Percentiles rank a stretch among this genome's conserved stretches.
Conservation (phyloP, 2,113 vertebrate species). For the Carlito syrichta region DNA sequence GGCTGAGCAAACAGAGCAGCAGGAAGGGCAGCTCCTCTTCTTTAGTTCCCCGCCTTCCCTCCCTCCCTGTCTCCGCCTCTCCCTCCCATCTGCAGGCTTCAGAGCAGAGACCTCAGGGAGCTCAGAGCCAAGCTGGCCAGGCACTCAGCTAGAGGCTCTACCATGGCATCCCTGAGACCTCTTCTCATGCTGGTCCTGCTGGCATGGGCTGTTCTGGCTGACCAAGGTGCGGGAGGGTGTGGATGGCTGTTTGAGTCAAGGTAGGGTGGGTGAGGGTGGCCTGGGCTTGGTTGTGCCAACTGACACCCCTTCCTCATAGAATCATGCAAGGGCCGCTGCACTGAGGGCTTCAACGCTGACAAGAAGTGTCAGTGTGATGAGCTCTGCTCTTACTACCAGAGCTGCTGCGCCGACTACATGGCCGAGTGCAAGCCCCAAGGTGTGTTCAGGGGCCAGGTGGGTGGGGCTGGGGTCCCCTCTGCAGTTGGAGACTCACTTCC, state of each 20-base stretch:
- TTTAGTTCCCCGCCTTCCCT: neutral
- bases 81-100: neutral
- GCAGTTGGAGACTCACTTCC: constrained; percentile 1
- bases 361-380: constrained; percentile 94
- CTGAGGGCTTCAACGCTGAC: constrained; percentile 83
- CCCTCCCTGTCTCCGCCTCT: neutral
- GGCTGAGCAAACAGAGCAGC: constrained; percentile 54
- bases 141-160: neutral
- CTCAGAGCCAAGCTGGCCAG: neutral
- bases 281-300: neutral
- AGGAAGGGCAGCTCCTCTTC: constrained; percentile 8
- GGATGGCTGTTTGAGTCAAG: neutral
- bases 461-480: neutral
- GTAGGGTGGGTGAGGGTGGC: neutral
- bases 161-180: constrained; percentile 33
- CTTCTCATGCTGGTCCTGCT: constrained; percentile 59
- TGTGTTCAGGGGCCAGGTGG: constrained; percentile 79
- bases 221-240: constrained; percentile 60
- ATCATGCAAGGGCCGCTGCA: constrained; percentile 89
- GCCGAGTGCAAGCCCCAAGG: constrained; percentile 85
- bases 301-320: constrained; percentile 77
- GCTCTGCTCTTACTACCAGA: constrained; percentile 93
- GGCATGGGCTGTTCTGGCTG: constrained; percentile 48
- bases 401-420: constrained; percentile 92
- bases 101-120: neutral